Percentiles rank a stretch among this genome's conserved stretches.
Evolutionary conservation across 2,888 invertebrate genomes (phyloP).

Genomic region (Myopa tessellatipennis): DNA sequence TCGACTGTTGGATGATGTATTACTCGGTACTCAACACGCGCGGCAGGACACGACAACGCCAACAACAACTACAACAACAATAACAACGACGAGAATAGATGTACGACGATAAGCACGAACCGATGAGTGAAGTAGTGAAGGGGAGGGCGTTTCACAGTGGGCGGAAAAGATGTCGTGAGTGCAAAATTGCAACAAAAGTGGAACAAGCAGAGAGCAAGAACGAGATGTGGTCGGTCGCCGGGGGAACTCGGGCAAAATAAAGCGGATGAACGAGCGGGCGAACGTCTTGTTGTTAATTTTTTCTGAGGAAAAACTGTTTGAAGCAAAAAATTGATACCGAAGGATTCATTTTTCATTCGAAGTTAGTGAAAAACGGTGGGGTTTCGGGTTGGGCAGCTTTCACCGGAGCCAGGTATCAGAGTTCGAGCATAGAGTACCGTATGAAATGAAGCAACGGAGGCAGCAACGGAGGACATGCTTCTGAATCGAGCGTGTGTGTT

Average conservation of each 20-base stretch:
- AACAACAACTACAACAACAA: neutral
- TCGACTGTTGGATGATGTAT: slow-evolving; percentile 34
- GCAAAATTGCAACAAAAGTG: neutral
- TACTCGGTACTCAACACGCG: slow-evolving; percentile 17
- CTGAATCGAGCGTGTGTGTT: neutral
- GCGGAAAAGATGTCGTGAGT: neutral
- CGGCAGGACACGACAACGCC: neutral
- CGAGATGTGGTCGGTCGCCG: neutral
- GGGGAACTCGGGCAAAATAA: neutral
- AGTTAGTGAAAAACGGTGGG: neutral
- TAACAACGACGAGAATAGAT: neutral
- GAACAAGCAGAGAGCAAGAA: neutral
- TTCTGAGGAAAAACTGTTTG: neutral
- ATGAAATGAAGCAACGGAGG: neutral
- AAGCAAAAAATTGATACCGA: neutral
- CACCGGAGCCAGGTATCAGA: neutral
- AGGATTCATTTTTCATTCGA: neutral
- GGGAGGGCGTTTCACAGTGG: neutral
- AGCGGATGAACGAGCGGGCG: neutral
- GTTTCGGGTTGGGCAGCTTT: too few species aligned
- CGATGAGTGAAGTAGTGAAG: neutral
- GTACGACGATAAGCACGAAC: slow-evolving; percentile 15
- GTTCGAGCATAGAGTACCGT: neutral
- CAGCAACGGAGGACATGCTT: neutral
- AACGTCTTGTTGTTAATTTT: neutral